phyloP scores from a whole-genome alignment of 2,797 vertebrate genomes.

The Sebastes variabilis region DNA sequence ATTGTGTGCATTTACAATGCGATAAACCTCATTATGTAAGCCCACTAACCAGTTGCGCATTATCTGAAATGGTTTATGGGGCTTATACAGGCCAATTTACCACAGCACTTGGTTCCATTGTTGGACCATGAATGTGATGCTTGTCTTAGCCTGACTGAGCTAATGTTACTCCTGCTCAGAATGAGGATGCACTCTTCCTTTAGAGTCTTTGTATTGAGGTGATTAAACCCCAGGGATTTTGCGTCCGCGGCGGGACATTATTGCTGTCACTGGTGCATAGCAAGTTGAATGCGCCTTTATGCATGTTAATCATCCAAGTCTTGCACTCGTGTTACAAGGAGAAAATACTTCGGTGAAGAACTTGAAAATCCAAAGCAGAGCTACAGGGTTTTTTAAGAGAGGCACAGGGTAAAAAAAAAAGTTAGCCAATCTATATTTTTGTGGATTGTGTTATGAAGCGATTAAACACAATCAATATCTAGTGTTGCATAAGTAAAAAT shows the following conservation, averaged over 20 bases:
- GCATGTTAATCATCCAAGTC: constrained; percentile 77
- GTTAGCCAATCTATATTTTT: neutral
- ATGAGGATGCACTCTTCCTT: constrained; percentile 67
- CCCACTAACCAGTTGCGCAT: constrained; percentile 78
- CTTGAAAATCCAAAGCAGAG: constrained; percentile 11
- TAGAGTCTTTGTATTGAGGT: constrained; percentile 73
- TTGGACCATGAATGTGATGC: constrained; percentile 78
- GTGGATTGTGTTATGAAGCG: constrained; percentile 18
- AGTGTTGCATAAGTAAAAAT: constrained; percentile 19
- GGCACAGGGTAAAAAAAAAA: neutral
- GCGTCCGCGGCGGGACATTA: constrained; percentile 71
- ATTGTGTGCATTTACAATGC: constrained; percentile 79
- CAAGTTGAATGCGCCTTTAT: constrained; percentile 73
- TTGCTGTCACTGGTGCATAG: constrained; percentile 75
- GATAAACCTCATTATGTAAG: constrained; percentile 81
- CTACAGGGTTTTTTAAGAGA: neutral
- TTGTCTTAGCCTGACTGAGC: constrained; percentile 82
- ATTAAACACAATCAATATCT: constrained; percentile 40
- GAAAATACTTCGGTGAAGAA: constrained; percentile 23
- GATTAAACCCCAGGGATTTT: constrained; percentile 80
- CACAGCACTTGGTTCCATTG: constrained; percentile 77
- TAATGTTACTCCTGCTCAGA: constrained; percentile 79
- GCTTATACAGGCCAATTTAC: constrained; percentile 79
- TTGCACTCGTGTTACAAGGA: constrained; percentile 39
- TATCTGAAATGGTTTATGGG: constrained; percentile 81